Percentiles rank a stretch among this genome's conserved stretches.
Conservation (phyloP, 2,797 vertebrate genomes). For the Telmatherina bonti region DNA sequence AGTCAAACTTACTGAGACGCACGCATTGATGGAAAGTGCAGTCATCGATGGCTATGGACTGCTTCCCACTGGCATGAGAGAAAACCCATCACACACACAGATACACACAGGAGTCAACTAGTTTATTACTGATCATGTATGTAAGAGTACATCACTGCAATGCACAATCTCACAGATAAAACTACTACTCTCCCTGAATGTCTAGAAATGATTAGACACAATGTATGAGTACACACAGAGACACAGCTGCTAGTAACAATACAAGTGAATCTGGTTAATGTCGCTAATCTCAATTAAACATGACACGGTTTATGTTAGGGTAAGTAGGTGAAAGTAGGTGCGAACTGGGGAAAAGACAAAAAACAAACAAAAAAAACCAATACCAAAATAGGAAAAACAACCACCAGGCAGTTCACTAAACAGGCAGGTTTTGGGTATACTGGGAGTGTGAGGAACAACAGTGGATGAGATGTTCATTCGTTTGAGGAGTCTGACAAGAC, state of each 20-base stretch:
- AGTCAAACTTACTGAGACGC: constrained; percentile 98
- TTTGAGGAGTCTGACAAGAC: constrained; percentile 58
- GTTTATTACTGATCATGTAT: background rate
- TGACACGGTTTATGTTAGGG: constrained; percentile 36
- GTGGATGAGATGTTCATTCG: constrained; percentile 52
- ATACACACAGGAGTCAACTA: constrained; percentile 3
- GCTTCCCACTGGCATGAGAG: constrained; percentile 89
- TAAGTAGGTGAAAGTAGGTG: constrained; percentile 45
- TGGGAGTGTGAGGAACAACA: constrained; percentile 35
- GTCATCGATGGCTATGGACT: constrained; percentile 90
- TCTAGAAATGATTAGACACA: constrained; percentile 11
- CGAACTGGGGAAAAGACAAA: constrained; percentile 5
- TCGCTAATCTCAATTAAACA: constrained; percentile 32
- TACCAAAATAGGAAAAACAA: constrained; percentile 48
- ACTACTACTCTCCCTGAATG: constrained; percentile 43
- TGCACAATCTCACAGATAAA: constrained; percentile 6
- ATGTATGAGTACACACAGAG: constrained; percentile 15
- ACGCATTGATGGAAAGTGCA: constrained; percentile 89
- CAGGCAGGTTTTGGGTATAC: constrained; percentile 37
- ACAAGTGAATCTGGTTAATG: constrained; percentile 45
- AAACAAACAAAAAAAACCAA: constrained; percentile 24
- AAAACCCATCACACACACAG: constrained; percentile 32
- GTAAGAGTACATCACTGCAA: background rate
- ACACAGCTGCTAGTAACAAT: constrained; percentile 41
- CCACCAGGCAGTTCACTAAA: constrained; percentile 46